Evolutionary conservation across 2,888 invertebrate genomes (phyloP), one percentile per base, ranked within the genome.

Genomic region (Germaria angustata): DNA sequence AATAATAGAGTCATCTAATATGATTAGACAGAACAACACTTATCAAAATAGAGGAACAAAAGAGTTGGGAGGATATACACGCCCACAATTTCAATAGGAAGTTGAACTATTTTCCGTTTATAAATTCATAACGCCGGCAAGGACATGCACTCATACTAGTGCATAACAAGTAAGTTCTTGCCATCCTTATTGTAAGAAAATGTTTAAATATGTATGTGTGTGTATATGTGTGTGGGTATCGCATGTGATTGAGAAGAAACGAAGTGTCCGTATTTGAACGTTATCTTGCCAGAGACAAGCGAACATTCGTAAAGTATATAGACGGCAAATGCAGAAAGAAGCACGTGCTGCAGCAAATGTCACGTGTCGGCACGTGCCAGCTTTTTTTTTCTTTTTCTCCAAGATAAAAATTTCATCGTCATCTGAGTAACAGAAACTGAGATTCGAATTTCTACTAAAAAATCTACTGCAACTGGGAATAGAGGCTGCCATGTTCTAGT

Each of bases 331-430:
- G 57, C 59, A 41, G 59, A 66, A 77, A n/a, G 15, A 44, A 69
- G 75, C 88, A 88, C 88, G 88, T 88, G 88, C 88, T 85, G 83
- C 34, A 80, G 84, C 83, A 85, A 84, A 85, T 85, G 88, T 84
- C 88, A 88, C 88, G 89, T 88, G 88, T 81, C 86, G 84, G 86
- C 88, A 87, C 88, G 89, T 88, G 82, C 44, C 72, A 68, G 8
- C 39, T 79, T 51, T 46, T 46, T 28, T 39, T 53, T 68, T 8
- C 8, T 44, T 63, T 44, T 51, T 44, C 39, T 24, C 24, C 11
- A 44, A 77, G 68, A 77, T 77, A 77, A 77, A 71, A 69, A 57
- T 63, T 72, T 63, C 63, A 71, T 66, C 73, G 77, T 69, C 76
- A 69, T 57, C 44, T 46, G 69, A 77, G 71, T 51, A 65, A 36